Percentiles rank a stretch among this genome's conserved stretches.
Conservation (phyloP, 2,888 invertebrate species). For the Amphipoea oculea region DNA sequence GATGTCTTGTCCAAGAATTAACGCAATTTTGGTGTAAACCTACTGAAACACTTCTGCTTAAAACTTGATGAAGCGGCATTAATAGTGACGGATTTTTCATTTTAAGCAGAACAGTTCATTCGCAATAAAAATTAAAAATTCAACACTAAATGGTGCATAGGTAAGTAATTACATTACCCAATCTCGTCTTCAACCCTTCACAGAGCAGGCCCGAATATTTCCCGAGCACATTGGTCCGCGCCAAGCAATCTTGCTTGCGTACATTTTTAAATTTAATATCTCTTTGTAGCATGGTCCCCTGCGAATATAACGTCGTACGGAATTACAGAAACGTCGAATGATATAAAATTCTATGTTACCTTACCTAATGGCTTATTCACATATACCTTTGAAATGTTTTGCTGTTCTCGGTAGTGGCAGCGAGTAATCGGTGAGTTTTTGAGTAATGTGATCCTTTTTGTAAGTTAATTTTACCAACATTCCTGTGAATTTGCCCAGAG, state of each 20-base stretch:
- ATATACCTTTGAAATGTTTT: constrained; percentile 54
- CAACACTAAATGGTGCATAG: constrained; percentile 33
- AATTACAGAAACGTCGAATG: constrained; percentile 79
- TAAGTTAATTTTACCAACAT: not conserved
- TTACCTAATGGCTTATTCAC: constrained; percentile 66
- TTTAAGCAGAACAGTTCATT: not conserved
- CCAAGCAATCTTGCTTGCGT: constrained; percentile 75
- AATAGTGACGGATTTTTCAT: not conserved
- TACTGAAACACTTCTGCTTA: not conserved
- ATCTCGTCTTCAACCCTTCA: constrained; percentile 59
- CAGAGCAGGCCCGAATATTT: constrained; percentile 55
- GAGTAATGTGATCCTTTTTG: not conserved
- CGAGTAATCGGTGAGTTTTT: constrained; percentile 12
- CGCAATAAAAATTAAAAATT: constrained; percentile 17
- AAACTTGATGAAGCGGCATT: not conserved
- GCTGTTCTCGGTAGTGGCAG: not conserved
- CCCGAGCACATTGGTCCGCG: constrained; percentile 41
- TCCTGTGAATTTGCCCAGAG: not conserved
- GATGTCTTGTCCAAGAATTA: not conserved
- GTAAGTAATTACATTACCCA: constrained; percentile 45
- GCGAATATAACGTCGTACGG: constrained; percentile 76
- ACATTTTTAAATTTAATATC: constrained; percentile 88
- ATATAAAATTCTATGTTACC: constrained; percentile 75
- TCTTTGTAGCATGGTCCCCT: constrained; percentile 78
- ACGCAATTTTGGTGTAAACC: not conserved